These are phyloP conservation scores for Plecturocebus donacophilus DNA, from an alignment of 2,113 vertebrate species.

Conservation along the genomic window DNA sequence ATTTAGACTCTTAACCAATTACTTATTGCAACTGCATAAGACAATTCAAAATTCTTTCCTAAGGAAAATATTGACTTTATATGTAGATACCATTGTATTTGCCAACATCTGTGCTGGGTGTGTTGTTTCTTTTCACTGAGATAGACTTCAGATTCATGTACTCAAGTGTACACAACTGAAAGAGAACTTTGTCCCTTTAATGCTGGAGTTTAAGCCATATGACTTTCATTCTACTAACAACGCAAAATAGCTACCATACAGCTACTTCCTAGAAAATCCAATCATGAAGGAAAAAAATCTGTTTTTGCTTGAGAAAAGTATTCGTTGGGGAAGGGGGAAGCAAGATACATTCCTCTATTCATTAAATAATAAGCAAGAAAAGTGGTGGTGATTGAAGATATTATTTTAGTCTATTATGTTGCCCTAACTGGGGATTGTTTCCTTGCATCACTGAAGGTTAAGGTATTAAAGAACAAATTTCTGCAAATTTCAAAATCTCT, in stretches of 20 bases:
- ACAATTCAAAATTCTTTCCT: slow-evolving; percentile 17
- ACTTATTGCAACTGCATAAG: not conserved
- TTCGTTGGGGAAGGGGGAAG: not conserved
- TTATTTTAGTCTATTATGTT: not conserved
- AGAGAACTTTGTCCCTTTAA: not conserved
- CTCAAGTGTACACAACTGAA: not conserved
- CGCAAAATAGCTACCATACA: not conserved
- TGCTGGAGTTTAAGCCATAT: not conserved
- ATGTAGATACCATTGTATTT: not conserved
- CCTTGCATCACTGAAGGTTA: not conserved
- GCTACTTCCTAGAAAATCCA: not conserved
- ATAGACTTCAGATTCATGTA: slow-evolving; percentile 24
- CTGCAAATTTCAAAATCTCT: slow-evolving; percentile 22
- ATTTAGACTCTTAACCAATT: not conserved
- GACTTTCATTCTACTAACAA: not conserved
- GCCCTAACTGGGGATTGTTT: not conserved
- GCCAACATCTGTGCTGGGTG: not conserved
- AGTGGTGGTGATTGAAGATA: not conserved
- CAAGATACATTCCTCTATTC: not conserved
- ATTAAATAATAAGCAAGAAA: not conserved
- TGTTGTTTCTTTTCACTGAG: slow-evolving; percentile 32
- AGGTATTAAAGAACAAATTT: slow-evolving; percentile 5
- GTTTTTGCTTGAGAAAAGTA: not conserved
- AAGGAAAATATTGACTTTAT: slow-evolving; percentile 9
- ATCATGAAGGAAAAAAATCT: not conserved